Evolutionary conservation across 23 tunicate genomes (phyloP), one percentile per base, ranked within the genome.

Genomic region (Oikopleura dioica): DNA sequence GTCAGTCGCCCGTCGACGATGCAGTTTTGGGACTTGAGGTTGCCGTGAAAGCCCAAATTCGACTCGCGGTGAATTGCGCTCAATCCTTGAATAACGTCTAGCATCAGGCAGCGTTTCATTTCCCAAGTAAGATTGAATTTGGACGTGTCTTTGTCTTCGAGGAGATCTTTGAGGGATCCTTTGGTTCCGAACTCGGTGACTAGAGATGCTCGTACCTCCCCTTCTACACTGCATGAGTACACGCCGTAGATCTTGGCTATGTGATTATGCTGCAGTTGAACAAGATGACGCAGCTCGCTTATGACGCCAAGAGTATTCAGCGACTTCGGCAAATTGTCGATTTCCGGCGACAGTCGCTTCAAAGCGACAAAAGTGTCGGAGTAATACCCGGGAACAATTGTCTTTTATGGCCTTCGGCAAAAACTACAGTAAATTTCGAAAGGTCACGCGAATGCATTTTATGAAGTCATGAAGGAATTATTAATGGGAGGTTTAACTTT

Each of bases 1-100:
- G 84, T 87, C 33, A 88, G 84, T 36, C 95, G 75, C 0, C 87
- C 83, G 59, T 88, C 95, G 33, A 88, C 95, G 36, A 88, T 87
- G 36, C 95, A 88, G 51, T 88, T 88, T 1, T 87, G 78, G 9
- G 87, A 83, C 78, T 84, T 88, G 68, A 88, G 76, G 69, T 83
- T 83, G 37, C 95, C 95, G 79, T 88, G 95, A 34, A 76, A 88
- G 35, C 55, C 55, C 9, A 44, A 21, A 44, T 9, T 44, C 16
- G 55, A 9, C 55, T 44, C 16, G 9, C 21, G 9, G 55, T 44
- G 55, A 44, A 44, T 21, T 9, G 55, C 55, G 21, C 21, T 9
- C 16, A 44, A 21, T 44, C 55, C 55, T 44, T 44, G 55, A 44
- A 44, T 44, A 9, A 44, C 55, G 55, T 44, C 55, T 21, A 44